These are phyloP conservation scores for Coluber constrictor DNA, from an alignment of 2,797 vertebrate species.

Conservation along the genomic window DNA sequence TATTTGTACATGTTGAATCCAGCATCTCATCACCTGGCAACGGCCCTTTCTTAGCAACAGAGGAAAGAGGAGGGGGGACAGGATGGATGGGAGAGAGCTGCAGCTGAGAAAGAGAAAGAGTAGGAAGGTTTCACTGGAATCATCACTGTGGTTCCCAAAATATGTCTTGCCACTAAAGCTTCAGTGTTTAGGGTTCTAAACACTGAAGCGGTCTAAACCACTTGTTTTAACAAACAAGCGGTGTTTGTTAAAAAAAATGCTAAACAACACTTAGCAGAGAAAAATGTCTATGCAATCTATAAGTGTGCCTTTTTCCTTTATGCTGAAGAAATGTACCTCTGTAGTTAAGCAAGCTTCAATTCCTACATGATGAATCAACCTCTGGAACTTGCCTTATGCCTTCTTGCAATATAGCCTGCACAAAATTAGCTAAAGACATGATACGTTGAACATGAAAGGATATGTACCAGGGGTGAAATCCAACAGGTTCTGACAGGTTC, in stretches of 20 bases:
- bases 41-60: constrained; percentile 48
- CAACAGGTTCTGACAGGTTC: no score
- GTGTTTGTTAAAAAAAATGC: neutral
- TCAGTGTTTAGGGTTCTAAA: neutral
- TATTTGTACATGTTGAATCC: constrained; percentile 34
- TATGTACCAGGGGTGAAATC: neutral
- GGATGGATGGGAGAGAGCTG: constrained; percentile 10
- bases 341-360: neutral
- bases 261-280: neutral
- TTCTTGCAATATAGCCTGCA: neutral
- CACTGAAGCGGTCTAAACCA: no score
- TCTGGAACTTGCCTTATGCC: neutral
- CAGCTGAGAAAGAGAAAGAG: constrained; percentile 25
- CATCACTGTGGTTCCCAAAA: constrained; percentile 30
- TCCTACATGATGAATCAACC: neutral
- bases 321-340: neutral
- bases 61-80: neutral
- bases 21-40: constrained; percentile 53
- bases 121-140: constrained; percentile 23
- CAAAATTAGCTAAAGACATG: neutral
- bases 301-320: neutral
- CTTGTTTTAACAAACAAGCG: no score
- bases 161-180: neutral
- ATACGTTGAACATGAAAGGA: neutral
- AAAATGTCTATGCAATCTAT: neutral